Evolutionary conservation across 2,888 invertebrate species (phyloP), one percentile per base, ranked within the genome.

Genomic region (Oxystoma pomonae): DNA sequence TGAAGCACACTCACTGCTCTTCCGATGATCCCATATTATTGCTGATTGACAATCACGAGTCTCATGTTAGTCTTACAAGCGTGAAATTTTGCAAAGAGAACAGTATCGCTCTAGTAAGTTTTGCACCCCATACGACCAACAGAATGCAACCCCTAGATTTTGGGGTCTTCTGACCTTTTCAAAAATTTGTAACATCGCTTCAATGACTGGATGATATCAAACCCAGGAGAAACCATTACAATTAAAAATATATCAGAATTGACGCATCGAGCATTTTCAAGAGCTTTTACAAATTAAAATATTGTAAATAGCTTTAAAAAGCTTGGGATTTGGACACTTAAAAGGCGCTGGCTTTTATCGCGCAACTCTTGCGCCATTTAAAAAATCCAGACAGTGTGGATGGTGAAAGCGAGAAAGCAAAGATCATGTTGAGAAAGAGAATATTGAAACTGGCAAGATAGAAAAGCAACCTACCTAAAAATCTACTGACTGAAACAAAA

Each of bases 1-100:
- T 50, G 16, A 56, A 18, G 3, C 57, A 65, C 16, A 60, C 59
- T 20, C 57, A 53, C 17, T 62, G n/a, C n/a, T n/a, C n/a, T n/a
- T n/a, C n/a, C n/a, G n/a, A n/a, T n/a, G n/a, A n/a, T n/a, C n/a
- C n/a, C n/a, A n/a, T n/a, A n/a, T n/a, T n/a, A n/a, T n/a, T n/a
- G n/a, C n/a, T n/a, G n/a, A n/a, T n/a, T n/a, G n/a, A n/a, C n/a
- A n/a, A n/a, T n/a, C n/a, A n/a, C n/a, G n/a, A n/a, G n/a, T n/a
- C n/a, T n/a, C n/a, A n/a, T n/a, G n/a, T n/a, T n/a, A 35, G 35
- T 35, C 35, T 35, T 35, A 3, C 12, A 35, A 35, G 35, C 12
- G 35, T 35, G 35, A 35, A 35, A 35, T 35, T 35, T 35, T 35
- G 35, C 35, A 35, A 35, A 35, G 35, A 35, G 35, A 35, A 12